A percentile compares a stretch with the other conserved stretches of the same genome.
These are phyloP conservation scores for Hypselothyrea guttata DNA, from an alignment of 2,888 invertebrate species.

Conservation along the genomic window DNA sequence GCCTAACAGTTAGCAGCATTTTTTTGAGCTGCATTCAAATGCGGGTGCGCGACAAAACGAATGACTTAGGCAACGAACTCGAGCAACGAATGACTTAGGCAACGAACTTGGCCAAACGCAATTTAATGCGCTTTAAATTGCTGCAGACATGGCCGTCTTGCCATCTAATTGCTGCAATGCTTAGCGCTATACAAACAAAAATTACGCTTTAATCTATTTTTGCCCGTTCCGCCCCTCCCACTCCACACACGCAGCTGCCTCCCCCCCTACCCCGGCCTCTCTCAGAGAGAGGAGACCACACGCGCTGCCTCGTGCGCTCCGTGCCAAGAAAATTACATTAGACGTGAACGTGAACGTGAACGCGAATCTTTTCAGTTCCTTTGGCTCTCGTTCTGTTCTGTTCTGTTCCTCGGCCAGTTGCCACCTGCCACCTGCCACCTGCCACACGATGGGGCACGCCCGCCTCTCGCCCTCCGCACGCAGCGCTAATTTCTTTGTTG, in stretches of 20 bases:
- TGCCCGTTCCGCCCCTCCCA: conserved; percentile 39
- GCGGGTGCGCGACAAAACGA: conserved; percentile 25
- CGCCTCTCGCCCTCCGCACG: not conserved
- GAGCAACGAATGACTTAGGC: conserved; percentile 61
- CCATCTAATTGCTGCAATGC: conserved; percentile 67
- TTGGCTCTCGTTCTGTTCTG: not conserved
- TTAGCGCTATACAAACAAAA: conserved; percentile 77
- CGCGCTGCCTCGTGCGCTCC: conserved; percentile 50
- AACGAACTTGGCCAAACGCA: conserved; percentile 66
- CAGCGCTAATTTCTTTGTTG: conserved; percentile 78
- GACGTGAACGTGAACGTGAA: conserved; percentile 41
- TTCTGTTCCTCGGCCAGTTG: conserved; percentile 12
- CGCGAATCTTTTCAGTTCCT: conserved; percentile 24
- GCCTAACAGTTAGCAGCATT: conserved; percentile 27
- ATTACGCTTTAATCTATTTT: conserved; percentile 78
- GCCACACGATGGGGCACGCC: conserved; percentile 11
- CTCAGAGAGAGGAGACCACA: conserved; percentile 39
- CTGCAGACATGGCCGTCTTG: no score
- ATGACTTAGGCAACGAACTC: conserved; percentile 10
- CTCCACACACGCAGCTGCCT: conserved; percentile 21
- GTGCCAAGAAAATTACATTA: conserved; percentile 75
- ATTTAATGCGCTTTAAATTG: conserved; percentile 77
- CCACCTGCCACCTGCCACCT: conserved; percentile 52
- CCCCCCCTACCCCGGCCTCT: no score
- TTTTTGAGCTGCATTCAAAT: conserved; percentile 34